Evolutionary conservation across 1,140 invertebrate genomes (phyloP).

Genomic region (Trachymyrmex cornetzi): DNA sequence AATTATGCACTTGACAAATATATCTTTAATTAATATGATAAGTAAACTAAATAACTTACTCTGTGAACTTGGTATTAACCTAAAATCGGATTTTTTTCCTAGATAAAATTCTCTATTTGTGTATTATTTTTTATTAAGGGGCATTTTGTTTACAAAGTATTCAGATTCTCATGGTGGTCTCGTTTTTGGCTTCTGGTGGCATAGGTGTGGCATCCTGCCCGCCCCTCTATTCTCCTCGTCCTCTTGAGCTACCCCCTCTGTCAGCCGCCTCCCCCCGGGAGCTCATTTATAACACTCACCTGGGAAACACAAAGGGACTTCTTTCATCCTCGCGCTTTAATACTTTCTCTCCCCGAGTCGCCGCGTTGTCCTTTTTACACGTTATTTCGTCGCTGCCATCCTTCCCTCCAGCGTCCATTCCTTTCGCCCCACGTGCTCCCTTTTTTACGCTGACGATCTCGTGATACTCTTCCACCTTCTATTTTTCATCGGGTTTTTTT

Average conservation of each 20-base stretch:
- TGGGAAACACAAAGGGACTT: conserved; percentile 85
- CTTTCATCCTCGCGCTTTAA: conserved; percentile 81
- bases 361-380: conserved; percentile 70
- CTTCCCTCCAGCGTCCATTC: conserved; percentile 17
- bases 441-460: background rate
- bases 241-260: conserved; percentile 52
- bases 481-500: conserved; percentile 11
- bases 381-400: conserved; percentile 69
- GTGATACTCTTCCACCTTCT: conserved; percentile 12
- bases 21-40: background rate
- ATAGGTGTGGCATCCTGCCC: conserved; percentile 80
- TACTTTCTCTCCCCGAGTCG: conserved; percentile 71
- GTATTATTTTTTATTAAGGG: conserved; percentile 75
- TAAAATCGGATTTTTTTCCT: background rate
- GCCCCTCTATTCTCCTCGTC: conserved; percentile 27
- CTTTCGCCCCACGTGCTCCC: conserved; percentile 17
- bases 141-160: conserved; percentile 69
- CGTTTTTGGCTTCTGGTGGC: conserved; percentile 79
- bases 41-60: background rate
- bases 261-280: conserved; percentile 66
- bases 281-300: conserved; percentile 86
- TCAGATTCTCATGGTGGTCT: conserved; percentile 80
- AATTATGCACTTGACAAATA: background rate
- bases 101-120: background rate
- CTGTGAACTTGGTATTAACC: background rate